Percentiles rank a stretch among this genome's conserved stretches.
Conservation (phyloP, 2,113 vertebrate genomes). For the Protobothrops flavoviridis region DNA sequence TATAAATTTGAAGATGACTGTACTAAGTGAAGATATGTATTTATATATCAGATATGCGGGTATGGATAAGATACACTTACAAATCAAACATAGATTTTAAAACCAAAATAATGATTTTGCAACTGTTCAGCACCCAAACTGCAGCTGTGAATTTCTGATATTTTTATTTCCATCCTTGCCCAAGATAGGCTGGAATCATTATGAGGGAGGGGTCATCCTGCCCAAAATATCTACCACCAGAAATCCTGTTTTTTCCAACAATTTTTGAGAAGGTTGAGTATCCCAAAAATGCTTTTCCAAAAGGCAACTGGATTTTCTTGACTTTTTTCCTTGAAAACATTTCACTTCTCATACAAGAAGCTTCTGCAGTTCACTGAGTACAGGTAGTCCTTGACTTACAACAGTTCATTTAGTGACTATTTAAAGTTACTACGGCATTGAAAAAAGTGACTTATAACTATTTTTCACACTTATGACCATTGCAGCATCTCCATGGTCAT, state of each 20-base stretch:
- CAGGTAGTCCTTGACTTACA: no score
- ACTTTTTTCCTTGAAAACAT: neutral
- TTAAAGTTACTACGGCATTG: no score
- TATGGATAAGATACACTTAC: neutral
- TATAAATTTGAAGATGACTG: neutral
- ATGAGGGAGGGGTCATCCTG: neutral
- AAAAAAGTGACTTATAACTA: no score
- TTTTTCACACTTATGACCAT: no score
- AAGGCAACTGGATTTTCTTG: no score
- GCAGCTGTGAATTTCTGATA: neutral
- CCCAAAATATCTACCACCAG: neutral
- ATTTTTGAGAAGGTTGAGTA: neutral
- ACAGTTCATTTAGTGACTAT: no score
- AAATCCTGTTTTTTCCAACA: neutral
- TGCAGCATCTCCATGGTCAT: no score
- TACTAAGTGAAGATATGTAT: neutral
- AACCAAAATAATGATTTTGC: neutral
- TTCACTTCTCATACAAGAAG: neutral
- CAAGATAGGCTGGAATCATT: neutral
- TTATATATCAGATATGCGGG: neutral
- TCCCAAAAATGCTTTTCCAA: no score
- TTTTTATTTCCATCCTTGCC: neutral
- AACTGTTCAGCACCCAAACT: neutral
- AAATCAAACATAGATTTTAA: neutral
- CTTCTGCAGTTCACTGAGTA: no score